Evolutionary conservation across 1,140 invertebrate genomes (phyloP), one percentile per base, ranked within the genome.

Genomic region (Subanguina moxae): DNA sequence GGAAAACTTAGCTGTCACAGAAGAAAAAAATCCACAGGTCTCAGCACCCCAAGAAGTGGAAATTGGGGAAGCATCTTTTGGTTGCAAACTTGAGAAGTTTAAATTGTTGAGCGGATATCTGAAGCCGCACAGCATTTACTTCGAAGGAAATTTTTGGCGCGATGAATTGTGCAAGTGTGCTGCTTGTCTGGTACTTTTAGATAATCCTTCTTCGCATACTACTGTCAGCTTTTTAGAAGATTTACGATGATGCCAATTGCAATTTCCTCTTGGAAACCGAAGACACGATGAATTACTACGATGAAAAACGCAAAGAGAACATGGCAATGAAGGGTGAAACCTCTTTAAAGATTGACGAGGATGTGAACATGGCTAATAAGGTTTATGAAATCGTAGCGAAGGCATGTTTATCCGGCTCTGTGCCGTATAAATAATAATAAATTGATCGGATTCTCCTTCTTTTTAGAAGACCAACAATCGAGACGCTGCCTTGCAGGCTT

Each of bases 161-260:
- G 32, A 59, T 13, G 19, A 45, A 25, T 32, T 76, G 0, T 76
- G 75, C 32, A 32, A 57, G n/a, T 76, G 75, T 48, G 15, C 42
- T 8, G 28, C 71, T 15, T 76, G 75, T 63, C 38, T 61, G 72
- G 75, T 77, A 28, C 30, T n/a, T 62, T 25, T 19, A 64, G 19
- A 46, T 43, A 72, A 5, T 52, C n/a, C 48, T 52, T 52, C 1
- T 52, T 52, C 48, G 8, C 3, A 52, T 25, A 21, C 17, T 21
- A 45, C 43, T 19, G 15, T 52, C 17, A 15, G 17, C 17, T 3
- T 76, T 79, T 70, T 42, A 72, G 64, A 59, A 61, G 21, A 61
- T 79, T 5, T 79, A 78, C 64, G 78, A 79, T 19, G 59, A 72
- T 59, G 56, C 62, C 1, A 63, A 80, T 25, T 75, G 66, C 57